Evolutionary conservation across 1,140 invertebrate genomes (phyloP), one percentile per base, ranked within the genome.

Genomic region (Leptopilina boulardi): DNA sequence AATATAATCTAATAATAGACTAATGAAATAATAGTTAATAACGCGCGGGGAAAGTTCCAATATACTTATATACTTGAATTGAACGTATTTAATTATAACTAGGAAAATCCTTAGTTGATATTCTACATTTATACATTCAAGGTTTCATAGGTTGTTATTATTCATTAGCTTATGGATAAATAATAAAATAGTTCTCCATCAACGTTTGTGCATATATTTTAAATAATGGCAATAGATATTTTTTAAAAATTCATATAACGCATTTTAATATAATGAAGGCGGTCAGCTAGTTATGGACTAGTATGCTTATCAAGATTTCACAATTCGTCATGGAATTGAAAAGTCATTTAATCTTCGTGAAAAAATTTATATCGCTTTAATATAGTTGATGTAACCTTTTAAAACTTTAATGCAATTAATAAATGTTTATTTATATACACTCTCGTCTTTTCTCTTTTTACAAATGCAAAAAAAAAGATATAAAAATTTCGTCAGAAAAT

Each of bases 191-290:
- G 15, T 18, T 51, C 47, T 51, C 47, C n/a, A n/a, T 51, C 47
- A n/a, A 8, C n/a, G 47, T n/a, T n/a, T 51, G n/a, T 51, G 5
- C n/a, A 51, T 8, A 15, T 51, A 9, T 51, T 51, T n/a, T 51
- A 51, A 51, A 51, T 51, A 51, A 51, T 51, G 47, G n/a, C 47
- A 51, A 51, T 51, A 51, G 47, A n/a, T n/a, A n/a, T n/a, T 51
- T 51, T 38, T 8, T 38, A n/a, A 51, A 51, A 51, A 51, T 51
- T 51, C n/a, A n/a, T 51, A 51, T 18, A 51, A 51, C 47, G 47
- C 47, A 51, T n/a, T n/a, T 51, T 51, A n/a, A 51, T 51, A 51
- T 51, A 15, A 51, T 18, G 47, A 51, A 51, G 47, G 47, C 47
- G 47, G 47, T 51, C 47, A 51, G 47, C 47, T 51, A 6, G 47